phyloP scores from a whole-genome alignment of 2,113 vertebrate genomes.

The Pionites leucogaster region DNA sequence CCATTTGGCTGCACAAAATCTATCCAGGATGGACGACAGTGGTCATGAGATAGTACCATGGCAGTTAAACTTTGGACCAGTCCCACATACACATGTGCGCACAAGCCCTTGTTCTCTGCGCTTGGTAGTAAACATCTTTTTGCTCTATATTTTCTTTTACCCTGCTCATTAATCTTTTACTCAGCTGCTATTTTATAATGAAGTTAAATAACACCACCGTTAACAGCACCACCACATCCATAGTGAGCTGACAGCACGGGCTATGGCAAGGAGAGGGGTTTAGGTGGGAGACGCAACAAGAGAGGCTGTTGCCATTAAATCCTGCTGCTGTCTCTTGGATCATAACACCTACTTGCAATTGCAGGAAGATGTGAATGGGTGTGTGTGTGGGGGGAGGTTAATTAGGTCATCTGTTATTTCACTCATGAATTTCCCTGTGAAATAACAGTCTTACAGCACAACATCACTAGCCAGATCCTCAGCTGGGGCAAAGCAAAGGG shows the following conservation, averaged over 20 bases:
- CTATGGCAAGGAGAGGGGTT: neutral
- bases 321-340: neutral
- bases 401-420: conserved; percentile 18
- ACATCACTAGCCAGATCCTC: neutral
- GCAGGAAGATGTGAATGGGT: neutral
- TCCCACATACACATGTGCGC: fast-evolving
- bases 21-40: neutral
- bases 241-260: neutral
- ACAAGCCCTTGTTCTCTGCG: neutral
- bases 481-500: neutral
- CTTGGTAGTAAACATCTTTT: neutral
- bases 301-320: neutral
- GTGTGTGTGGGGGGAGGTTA: neutral
- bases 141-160: neutral
- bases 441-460: neutral
- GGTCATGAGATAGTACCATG: fast-evolving
- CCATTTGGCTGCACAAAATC: neutral
- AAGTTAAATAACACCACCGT: neutral
- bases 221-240: neutral
- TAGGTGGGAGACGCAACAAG: neutral
- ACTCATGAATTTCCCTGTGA: neutral
- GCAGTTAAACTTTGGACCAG: neutral
- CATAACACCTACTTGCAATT: neutral
- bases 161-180: neutral
- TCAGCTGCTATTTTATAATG: neutral